Base-by-base conservation (phyloP, 1,140 invertebrate genomes). In the Drosophila seguyi region DNA sequence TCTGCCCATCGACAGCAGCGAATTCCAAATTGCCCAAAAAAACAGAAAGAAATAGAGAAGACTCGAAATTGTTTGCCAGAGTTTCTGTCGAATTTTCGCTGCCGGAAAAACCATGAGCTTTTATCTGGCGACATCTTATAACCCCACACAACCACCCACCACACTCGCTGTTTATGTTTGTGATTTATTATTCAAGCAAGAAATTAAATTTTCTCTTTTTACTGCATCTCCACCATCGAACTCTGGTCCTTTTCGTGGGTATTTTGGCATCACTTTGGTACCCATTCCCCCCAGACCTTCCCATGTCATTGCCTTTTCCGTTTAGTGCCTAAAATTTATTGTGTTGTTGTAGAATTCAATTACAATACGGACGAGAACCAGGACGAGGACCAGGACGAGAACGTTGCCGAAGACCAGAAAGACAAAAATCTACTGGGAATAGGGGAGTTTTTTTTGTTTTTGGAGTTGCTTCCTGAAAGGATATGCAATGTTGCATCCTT, bases 191-290 rank as follows among this genome's bases (percentile, higher is more conserved):
- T 91, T 88, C 88, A 76, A 77, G 80, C 80, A 84, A 87, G 83
- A 91, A 91, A 91, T 91, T 91, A 91, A 91, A 88, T 91, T 91
- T 90, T 90, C 78, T 76, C 81, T 75, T 85, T 90, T 84, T 88
- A 78, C 75, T 76, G 78, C 81, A 83, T 61, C n/a, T 25, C 39
- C 29, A 38, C 36, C 65, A 57, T 47, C 67, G 65, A 69, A 48
- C 36, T 27, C 27, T 11, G 34, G 4, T 5, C 38, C 50, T 18
- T 7, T 13, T 6, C 6, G 58, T 71, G 82, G 75, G 48, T 81
- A 41, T 60, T 63, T 66, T 71, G 75, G 66, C 79, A 72, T 58
- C 79, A 55, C 65, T 75, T 73, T 69, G 36, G 38, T 14, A 4
- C 50, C 59, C 47, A 36, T 22, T n/a, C 7, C 27, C 22, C n/a